Conservation (phyloP, 2,113 vertebrate species). For the Dissostichus mawsoni region DNA sequence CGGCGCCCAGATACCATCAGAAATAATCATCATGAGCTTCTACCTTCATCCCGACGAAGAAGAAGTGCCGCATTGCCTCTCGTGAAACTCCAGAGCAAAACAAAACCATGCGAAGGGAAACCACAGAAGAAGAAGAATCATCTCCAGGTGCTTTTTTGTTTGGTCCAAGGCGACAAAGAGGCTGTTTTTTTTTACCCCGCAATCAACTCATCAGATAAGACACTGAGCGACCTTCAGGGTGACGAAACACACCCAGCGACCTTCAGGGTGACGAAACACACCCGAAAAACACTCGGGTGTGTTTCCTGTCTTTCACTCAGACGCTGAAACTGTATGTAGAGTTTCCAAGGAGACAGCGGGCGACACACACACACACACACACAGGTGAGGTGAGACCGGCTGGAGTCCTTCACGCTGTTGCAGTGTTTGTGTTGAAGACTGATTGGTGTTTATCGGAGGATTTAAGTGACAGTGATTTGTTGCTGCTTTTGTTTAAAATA, state of each 20-base stretch:
- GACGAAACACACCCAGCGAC: constrained; percentile 40
- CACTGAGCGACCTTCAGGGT: constrained; percentile 75
- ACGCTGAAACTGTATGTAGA: constrained; percentile 58
- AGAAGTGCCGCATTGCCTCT: background rate
- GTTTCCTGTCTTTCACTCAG: background rate
- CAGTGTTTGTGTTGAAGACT: no score
- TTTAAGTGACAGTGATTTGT: no score
- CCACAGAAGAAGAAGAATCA: background rate
- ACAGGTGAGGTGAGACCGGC: no score
- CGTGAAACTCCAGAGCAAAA: constrained; percentile 16
- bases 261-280: constrained; percentile 63
- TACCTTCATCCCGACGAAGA: background rate
- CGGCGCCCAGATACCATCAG: constrained; percentile 16
- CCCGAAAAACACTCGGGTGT: background rate
- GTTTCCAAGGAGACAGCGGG: constrained; percentile 74
- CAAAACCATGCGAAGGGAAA: background rate
- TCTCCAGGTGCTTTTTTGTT: constrained; percentile 8
- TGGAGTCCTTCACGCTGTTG: no score
- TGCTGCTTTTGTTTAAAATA: no score
- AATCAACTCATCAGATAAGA: constrained; percentile 59
- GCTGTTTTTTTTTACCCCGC: background rate
- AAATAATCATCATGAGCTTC: background rate
- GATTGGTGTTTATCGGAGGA: no score
- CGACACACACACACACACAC: no score
- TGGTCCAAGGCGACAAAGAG: background rate